phyloP scores from a whole-genome alignment of 2,113 vertebrate genomes.

The Poeciliopsis prolifica region DNA sequence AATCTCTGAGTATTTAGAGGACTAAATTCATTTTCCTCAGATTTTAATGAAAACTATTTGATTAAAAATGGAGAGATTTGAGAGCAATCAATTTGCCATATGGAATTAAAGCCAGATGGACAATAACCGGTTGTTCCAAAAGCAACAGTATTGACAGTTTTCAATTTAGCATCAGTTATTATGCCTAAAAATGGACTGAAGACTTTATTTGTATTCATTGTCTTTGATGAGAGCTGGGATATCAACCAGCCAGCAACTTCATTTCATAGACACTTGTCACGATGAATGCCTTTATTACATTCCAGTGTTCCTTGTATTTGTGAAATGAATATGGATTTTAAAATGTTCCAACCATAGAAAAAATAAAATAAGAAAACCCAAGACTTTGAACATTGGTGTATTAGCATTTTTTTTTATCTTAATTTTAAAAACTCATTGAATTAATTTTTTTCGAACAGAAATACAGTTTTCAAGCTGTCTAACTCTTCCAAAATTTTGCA shows the following conservation, averaged over 20 bases:
- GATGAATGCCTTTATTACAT: neutral
- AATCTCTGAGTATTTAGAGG: slow-evolving; percentile 46
- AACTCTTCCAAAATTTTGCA: neutral
- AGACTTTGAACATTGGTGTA: too few species aligned
- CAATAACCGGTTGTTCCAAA: slow-evolving; percentile 21
- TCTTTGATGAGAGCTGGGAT: slow-evolving; percentile 34
- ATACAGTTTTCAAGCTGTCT: too few species aligned
- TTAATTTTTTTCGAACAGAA: too few species aligned
- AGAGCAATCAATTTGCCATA: slow-evolving; percentile 60
- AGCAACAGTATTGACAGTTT: slow-evolving; percentile 29
- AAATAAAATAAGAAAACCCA: neutral
- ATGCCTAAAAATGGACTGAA: slow-evolving; percentile 16
- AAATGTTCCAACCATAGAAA: neutral
- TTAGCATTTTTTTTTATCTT: too few species aligned
- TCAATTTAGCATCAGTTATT: slow-evolving; percentile 28
- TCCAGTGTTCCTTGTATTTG: neutral
- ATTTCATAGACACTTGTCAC: neutral
- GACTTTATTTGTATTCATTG: slow-evolving; percentile 25
- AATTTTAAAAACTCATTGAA: too few species aligned
- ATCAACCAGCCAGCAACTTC: slow-evolving; percentile 20
- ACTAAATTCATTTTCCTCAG: slow-evolving; percentile 48
- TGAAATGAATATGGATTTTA: slow-evolving; percentile 2
- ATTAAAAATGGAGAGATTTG: slow-evolving; percentile 52
- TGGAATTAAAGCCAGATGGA: slow-evolving; percentile 54
- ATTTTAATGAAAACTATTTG: slow-evolving; percentile 42